Conservation (phyloP, 2,113 vertebrate species). For the Petrocephalus zakoni region DNA sequence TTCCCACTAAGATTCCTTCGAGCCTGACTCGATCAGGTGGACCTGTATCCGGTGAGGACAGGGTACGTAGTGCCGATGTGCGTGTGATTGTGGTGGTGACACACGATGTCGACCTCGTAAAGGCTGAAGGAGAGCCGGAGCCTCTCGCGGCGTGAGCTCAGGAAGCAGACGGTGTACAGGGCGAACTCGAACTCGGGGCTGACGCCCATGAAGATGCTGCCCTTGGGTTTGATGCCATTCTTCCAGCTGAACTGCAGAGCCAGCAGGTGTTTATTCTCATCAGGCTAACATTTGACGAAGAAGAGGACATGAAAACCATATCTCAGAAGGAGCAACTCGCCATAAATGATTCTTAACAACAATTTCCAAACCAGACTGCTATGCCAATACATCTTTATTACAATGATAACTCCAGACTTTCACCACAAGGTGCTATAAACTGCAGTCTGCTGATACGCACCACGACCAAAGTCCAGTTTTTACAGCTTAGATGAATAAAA, state of each 20-base stretch:
- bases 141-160: slow-evolving; percentile 60
- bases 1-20: too few species aligned
- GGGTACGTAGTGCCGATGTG: slow-evolving; percentile 70
- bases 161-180: slow-evolving; percentile 70
- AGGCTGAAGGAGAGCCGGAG: slow-evolving; percentile 65
- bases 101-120: slow-evolving; percentile 69
- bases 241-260: slow-evolving; percentile 73
- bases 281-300: slow-evolving; percentile 48
- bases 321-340: not conserved
- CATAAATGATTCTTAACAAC: not conserved
- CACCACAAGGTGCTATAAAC: not conserved
- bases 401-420: slow-evolving; percentile 10
- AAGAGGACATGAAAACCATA: not conserved
- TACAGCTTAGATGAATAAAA: not conserved
- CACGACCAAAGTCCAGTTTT: not conserved
- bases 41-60: slow-evolving; percentile 51
- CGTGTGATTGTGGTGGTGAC: slow-evolving; percentile 67
- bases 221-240: slow-evolving; percentile 66
- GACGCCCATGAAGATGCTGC: slow-evolving; percentile 71
- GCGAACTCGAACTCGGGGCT: slow-evolving; percentile 72
- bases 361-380: not conserved
- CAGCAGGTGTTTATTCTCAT: slow-evolving; percentile 68
- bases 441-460: not conserved
- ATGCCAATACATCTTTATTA: not conserved
- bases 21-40: not conserved